Evolutionary conservation across 2,113 vertebrate genomes (phyloP).

Genomic region (Callospermophilus lateralis): DNA sequence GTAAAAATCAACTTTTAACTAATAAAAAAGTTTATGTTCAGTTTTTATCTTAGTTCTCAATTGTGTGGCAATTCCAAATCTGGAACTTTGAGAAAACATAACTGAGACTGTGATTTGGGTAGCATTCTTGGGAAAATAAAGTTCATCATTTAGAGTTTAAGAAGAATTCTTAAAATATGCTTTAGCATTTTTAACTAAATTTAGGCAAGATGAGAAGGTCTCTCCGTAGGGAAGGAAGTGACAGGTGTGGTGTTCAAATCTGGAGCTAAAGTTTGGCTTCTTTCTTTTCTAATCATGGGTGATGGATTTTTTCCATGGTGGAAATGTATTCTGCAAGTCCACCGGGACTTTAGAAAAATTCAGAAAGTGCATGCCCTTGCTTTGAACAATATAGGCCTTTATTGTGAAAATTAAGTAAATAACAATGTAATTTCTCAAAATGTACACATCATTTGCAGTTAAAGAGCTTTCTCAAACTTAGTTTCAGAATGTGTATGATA

Average conservation of each 20-base stretch:
- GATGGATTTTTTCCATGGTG: not conserved
- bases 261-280: constrained; percentile 23
- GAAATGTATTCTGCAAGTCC: constrained; percentile 14
- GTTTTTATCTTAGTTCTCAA: constrained; percentile 25
- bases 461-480: constrained; percentile 39
- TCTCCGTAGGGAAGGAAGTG: constrained; percentile 52
- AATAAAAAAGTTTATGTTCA: not conserved
- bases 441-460: not conserved
- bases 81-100: constrained; percentile 26
- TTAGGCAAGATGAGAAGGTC: not conserved
- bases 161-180: not conserved
- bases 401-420: not conserved
- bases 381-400: not conserved
- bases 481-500: constrained; percentile 72
- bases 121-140: constrained; percentile 30
- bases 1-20: not conserved
- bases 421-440: not conserved
- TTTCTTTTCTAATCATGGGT: not conserved
- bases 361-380: not conserved
- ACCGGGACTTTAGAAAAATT: not conserved
- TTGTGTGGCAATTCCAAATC: constrained; percentile 44
- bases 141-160: not conserved
- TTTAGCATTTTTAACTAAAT: constrained; percentile 43
- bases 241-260: constrained; percentile 42
- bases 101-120: not conserved